phyloP scores from a whole-genome alignment of 2,888 invertebrate species.

The Oligia fasciuncula region DNA sequence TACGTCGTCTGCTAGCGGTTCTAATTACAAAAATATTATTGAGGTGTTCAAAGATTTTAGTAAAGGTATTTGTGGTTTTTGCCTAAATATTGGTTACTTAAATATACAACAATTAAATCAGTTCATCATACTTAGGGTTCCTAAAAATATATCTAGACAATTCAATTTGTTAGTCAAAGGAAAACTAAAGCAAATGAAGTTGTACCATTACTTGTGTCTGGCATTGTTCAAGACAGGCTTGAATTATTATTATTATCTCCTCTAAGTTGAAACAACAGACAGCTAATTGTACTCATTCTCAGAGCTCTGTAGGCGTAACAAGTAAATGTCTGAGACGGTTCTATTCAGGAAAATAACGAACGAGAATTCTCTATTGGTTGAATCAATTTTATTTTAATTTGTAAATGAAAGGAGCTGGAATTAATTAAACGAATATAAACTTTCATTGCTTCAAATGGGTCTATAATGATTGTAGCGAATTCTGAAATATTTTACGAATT shows the following conservation, averaged over 20 bases:
- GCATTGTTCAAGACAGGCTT: constrained; percentile 29
- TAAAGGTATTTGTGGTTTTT: neutral
- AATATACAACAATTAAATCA: neutral
- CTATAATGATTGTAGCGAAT: neutral
- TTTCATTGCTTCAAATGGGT: neutral
- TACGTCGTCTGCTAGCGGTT: constrained; percentile 70
- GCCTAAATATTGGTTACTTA: neutral
- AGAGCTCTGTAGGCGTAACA: constrained; percentile 29
- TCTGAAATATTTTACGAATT: neutral
- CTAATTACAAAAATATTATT: constrained; percentile 80
- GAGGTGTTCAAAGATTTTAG: constrained; percentile 35
- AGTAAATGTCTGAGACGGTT: constrained; percentile 26
- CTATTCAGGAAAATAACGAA: constrained; percentile 30
- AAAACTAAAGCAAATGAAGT: constrained; percentile 12
- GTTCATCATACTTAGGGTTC: neutral
- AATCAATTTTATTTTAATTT: constrained; percentile 13
- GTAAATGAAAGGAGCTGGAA: constrained; percentile 14
- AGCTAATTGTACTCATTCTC: constrained; percentile 46
- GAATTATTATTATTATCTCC: constrained; percentile 36
- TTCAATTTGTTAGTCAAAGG: neutral
- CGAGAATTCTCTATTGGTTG: constrained; percentile 10
- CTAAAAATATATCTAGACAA: neutral
- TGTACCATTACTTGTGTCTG: constrained; percentile 10
- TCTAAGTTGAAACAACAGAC: constrained; percentile 40
- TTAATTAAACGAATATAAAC: constrained; percentile 14